A percentile compares a stretch with the other conserved stretches of the same genome.
Conservation (phyloP, 2,797 vertebrate species). For the Cuniculus paca region DNA sequence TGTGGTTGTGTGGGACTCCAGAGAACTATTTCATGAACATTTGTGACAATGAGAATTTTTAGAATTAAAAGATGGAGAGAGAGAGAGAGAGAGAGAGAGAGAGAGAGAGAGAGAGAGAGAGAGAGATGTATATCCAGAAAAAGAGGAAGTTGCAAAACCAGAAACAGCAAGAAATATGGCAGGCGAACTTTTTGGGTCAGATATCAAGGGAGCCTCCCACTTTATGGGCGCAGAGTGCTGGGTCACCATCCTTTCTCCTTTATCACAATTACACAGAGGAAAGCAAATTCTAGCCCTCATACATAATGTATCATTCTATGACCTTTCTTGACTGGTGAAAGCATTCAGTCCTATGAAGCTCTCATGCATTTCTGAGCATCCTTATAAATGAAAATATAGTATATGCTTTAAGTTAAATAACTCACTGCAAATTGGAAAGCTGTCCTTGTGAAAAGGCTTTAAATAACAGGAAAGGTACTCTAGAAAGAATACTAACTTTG, state of each 20-base stretch:
- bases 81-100: too few relatives aligned
- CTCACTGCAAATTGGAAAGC: not conserved
- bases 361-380: not conserved
- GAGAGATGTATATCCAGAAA: not conserved
- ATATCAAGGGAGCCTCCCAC: not conserved
- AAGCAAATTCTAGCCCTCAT: slow-evolving; percentile 29
- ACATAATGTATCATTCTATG: slow-evolving; percentile 30
- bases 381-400: slow-evolving; percentile 12
- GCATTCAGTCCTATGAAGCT: slow-evolving; percentile 8
- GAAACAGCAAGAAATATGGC: not conserved
- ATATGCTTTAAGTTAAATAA: slow-evolving; percentile 33
- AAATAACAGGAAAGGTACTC: not conserved
- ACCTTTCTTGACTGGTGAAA: slow-evolving; percentile 50
- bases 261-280: slow-evolving; percentile 9
- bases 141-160: slow-evolving; percentile 2
- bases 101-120: not conserved
- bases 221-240: not conserved
- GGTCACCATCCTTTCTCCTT: not conserved
- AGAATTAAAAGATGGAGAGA: slow-evolving; percentile 37
- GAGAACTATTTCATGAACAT: not conserved
- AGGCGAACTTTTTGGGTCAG: not conserved
- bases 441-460: slow-evolving; percentile 1
- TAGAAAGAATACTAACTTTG: slow-evolving; percentile 10
- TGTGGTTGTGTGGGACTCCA: not conserved
- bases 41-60: slow-evolving; percentile 41